Percentiles rank a stretch among this genome's conserved stretches.
phyloP scores from a whole-genome alignment of 2,113 vertebrate genomes.

The Condylura cristata region DNA sequence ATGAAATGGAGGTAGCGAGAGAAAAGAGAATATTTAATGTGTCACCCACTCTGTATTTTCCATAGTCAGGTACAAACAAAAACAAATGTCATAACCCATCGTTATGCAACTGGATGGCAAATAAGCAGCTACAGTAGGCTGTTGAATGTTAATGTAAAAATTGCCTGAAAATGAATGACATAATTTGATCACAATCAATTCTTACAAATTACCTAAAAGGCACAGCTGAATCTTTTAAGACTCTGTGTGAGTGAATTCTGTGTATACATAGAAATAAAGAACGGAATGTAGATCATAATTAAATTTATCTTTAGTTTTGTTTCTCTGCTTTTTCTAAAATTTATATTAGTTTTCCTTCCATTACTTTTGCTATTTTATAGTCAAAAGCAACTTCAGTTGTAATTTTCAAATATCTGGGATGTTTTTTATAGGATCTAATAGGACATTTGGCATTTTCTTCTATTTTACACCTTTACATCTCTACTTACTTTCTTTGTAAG shows the following conservation, averaged over 20 bases:
- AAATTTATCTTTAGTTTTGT: background rate
- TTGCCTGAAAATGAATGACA: background rate
- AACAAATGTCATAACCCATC: background rate
- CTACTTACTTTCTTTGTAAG: constrained; percentile 50
- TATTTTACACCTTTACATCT: background rate
- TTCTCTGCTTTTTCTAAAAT: background rate
- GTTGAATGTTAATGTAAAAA: background rate
- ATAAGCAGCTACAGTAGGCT: background rate
- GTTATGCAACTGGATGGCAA: background rate
- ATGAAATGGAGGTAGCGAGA: background rate
- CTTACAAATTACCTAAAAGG: background rate
- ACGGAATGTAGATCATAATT: background rate
- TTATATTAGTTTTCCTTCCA: background rate
- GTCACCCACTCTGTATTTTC: background rate
- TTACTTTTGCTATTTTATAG: background rate
- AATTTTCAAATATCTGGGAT: background rate
- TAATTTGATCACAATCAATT: background rate
- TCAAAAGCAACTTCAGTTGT: constrained; percentile 11
- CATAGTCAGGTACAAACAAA: background rate
- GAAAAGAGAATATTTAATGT: background rate
- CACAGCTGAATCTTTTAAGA: background rate
- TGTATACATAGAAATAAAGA: background rate
- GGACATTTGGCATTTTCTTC: background rate
- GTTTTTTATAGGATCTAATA: background rate
- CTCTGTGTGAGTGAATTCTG: background rate